phyloP scores from a whole-genome alignment of 2,888 invertebrate genomes.

The Lapara coniferarum region DNA sequence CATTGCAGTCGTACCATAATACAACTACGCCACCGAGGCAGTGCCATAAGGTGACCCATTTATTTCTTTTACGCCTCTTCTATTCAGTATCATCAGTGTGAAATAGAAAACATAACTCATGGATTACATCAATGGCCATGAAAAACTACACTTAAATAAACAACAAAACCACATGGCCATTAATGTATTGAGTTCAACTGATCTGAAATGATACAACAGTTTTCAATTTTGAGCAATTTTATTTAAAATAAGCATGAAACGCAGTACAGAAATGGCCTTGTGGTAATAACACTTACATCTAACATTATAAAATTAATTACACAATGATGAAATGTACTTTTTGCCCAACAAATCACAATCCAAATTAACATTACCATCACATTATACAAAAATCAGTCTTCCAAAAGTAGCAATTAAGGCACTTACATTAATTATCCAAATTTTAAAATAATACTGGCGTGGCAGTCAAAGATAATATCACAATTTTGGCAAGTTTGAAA shows the following conservation, averaged over 20 bases:
- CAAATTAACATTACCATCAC: slow-evolving; percentile 10
- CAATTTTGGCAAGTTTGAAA: slow-evolving; percentile 23
- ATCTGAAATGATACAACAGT: slow-evolving; percentile 70
- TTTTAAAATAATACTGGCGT: slow-evolving; percentile 31
- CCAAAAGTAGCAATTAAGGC: slow-evolving; percentile 30
- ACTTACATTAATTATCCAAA: slow-evolving; percentile 26
- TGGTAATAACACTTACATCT: slow-evolving; percentile 61
- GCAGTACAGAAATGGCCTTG: slow-evolving; percentile 79
- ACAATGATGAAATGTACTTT: not conserved
- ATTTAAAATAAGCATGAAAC: slow-evolving; percentile 58
- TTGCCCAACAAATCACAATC: slow-evolving; percentile 7
- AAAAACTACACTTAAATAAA: slow-evolving; percentile 39
- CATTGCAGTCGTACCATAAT: no score
- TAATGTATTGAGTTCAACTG: slow-evolving; percentile 62
- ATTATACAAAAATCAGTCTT: slow-evolving; percentile 22
- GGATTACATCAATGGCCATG: slow-evolving; percentile 75
- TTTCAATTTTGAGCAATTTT: slow-evolving; percentile 59
- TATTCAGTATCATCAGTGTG: no score
- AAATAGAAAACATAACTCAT: slow-evolving; percentile 32
- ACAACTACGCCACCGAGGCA: no score
- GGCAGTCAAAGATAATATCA: slow-evolving; percentile 16
- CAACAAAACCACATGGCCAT: slow-evolving; percentile 74
- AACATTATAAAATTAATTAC: slow-evolving; percentile 17
- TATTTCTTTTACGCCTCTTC: no score
- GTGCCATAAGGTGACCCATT: no score